Conservation (phyloP, 1,140 invertebrate species). For the Eumaeus atala region DNA sequence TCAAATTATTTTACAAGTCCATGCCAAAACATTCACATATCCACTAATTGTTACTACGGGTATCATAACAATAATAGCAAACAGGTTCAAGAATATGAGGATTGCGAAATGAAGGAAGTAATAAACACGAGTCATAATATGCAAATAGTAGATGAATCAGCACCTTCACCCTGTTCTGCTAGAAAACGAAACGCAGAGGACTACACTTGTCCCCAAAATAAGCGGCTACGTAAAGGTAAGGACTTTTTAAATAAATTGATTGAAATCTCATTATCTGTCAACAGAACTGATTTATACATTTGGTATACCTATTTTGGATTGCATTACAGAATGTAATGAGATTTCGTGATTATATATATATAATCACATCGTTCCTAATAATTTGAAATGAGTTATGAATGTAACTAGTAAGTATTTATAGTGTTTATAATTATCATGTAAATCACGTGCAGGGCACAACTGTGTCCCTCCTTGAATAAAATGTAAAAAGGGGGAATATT, state of each 20-base stretch:
- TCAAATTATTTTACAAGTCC: conserved; percentile 52
- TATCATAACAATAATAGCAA: conserved; percentile 45
- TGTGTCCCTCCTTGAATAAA: too few relatives aligned
- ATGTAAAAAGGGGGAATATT: too few relatives aligned
- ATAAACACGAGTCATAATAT: conserved; percentile 14
- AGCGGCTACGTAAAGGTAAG: conserved; percentile 64
- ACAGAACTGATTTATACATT: too few relatives aligned
- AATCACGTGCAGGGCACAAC: too few relatives aligned
- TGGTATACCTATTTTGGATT: too few relatives aligned
- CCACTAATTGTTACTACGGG: conserved; percentile 64
- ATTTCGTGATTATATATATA: conserved; percentile 25
- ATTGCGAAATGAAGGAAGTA: conserved; percentile 58
- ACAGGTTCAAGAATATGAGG: conserved; percentile 30
- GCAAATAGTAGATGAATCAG: conserved; percentile 16
- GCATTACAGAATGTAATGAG: conserved; percentile 36
- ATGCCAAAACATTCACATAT: conserved; percentile 60
- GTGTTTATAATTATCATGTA: too few relatives aligned
- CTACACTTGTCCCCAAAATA: conserved; percentile 40
- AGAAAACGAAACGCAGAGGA: conserved; percentile 59
- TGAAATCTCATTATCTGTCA: conserved; percentile 36
- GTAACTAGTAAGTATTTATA: too few relatives aligned
- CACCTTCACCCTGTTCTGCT: conserved; percentile 28
- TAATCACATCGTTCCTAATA: too few relatives aligned
- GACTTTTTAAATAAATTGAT: conserved; percentile 27
- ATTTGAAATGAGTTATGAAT: too few relatives aligned